A percentile compares a stretch with the other conserved stretches of the same genome.
phyloP scores from a whole-genome alignment of 2,888 invertebrate genomes.

The Hololepta plana region DNA sequence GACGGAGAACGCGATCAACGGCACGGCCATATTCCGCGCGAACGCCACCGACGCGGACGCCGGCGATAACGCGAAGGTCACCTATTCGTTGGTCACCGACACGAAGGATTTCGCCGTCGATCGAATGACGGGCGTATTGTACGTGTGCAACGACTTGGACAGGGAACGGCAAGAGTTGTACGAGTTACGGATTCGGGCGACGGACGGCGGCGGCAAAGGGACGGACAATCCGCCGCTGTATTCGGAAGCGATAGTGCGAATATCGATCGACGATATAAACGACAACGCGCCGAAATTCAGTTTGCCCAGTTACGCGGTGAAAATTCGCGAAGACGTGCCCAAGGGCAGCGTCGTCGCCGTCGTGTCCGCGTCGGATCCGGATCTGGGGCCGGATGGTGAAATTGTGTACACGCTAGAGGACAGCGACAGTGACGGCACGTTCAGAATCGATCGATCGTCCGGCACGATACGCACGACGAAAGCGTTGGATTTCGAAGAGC shows the following conservation, averaged over 20 bases:
- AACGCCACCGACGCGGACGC: slow-evolving; percentile 73
- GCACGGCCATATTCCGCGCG: slow-evolving; percentile 67
- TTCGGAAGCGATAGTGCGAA: slow-evolving; percentile 66
- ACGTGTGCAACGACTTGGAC: slow-evolving; percentile 60
- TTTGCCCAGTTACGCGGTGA: slow-evolving; percentile 52
- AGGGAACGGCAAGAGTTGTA: slow-evolving; percentile 70
- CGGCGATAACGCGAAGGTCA: slow-evolving; percentile 62
- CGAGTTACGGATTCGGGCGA: slow-evolving; percentile 60
- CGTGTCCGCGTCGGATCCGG: slow-evolving; percentile 69
- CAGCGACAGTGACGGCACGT: slow-evolving; percentile 47
- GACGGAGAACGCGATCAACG: slow-evolving; percentile 70
- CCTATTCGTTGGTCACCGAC: slow-evolving; percentile 55
- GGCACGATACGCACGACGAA: slow-evolving; percentile 71
- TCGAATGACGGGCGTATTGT: slow-evolving; percentile 53
- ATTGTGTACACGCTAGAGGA: slow-evolving; percentile 66
- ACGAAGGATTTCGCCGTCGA: slow-evolving; percentile 67
- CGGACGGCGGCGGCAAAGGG: slow-evolving; percentile 47
- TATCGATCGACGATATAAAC: slow-evolving; percentile 77
- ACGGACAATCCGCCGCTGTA: slow-evolving; percentile 40
- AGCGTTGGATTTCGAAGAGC: slow-evolving; percentile 71
- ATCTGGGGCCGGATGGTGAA: slow-evolving; percentile 65
- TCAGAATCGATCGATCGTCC: slow-evolving; percentile 67
- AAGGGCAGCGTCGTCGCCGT: slow-evolving; percentile 72
- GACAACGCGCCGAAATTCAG: slow-evolving; percentile 76
- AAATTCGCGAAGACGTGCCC: slow-evolving; percentile 82